Evolutionary conservation across 2,113 vertebrate species (phyloP).

Genomic region (Capreolus pygargus): DNA sequence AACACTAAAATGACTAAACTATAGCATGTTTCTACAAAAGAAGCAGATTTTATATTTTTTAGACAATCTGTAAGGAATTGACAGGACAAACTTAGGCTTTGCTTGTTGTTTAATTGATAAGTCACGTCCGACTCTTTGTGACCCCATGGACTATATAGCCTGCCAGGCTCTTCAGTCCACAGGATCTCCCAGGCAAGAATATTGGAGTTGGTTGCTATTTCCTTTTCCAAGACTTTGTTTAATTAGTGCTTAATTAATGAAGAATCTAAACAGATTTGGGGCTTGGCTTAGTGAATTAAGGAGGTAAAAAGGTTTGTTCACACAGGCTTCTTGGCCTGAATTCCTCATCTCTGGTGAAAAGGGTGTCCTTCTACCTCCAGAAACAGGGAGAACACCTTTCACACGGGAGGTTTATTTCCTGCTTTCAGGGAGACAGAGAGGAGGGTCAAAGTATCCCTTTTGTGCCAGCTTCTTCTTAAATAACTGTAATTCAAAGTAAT

Average conservation of each 20-base stretch:
- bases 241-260: not conserved
- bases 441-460: not conserved
- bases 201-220: not conserved
- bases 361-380: not conserved
- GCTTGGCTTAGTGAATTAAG: not conserved
- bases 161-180: not conserved
- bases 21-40: not conserved
- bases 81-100: not conserved
- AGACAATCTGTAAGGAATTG: not conserved
- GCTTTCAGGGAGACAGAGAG: not conserved
- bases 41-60: not conserved
- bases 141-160: not conserved
- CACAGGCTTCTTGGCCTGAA: not conserved
- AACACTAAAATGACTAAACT: not conserved
- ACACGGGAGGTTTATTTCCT: not conserved
- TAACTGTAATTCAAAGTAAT: not conserved
- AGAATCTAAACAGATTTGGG: not conserved
- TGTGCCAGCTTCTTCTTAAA: not conserved
- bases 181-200: not conserved
- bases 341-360: not conserved
- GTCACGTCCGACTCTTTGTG: not conserved
- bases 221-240: not conserved
- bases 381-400: not conserved
- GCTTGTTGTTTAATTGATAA: not conserved
- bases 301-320: not conserved